Percentiles rank a stretch among this genome's conserved stretches.
These are phyloP conservation scores for Amyelois transitella DNA, from an alignment of 1,140 invertebrate genomes.

Conservation along the genomic window DNA sequence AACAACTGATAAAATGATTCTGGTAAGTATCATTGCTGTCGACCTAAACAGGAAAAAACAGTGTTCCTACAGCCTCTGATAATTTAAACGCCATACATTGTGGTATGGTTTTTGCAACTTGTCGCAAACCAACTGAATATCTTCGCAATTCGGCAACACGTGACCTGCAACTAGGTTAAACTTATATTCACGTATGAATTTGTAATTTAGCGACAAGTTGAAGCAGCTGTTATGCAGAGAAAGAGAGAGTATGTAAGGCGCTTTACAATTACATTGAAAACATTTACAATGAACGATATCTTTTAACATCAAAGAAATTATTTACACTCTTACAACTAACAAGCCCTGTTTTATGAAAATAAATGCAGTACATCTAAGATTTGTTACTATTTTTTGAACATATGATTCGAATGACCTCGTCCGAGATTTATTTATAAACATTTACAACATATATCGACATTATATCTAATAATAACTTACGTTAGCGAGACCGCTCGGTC, in stretches of 20 bases:
- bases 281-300: slow-evolving; percentile 17
- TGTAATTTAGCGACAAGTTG: too few relatives aligned
- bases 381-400: background rate
- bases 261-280: slow-evolving; percentile 12
- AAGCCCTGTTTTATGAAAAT: slow-evolving; percentile 31
- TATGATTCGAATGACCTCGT: background rate
- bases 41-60: too few relatives aligned
- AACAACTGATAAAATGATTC: background rate
- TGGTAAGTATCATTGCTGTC: too few relatives aligned
- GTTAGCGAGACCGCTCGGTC: background rate
- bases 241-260: too few relatives aligned
- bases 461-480: background rate
- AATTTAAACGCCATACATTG: too few relatives aligned
- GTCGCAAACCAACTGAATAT: too few relatives aligned
- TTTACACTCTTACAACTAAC: slow-evolving; percentile 25
- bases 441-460: slow-evolving; percentile 42
- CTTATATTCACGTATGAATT: too few relatives aligned
- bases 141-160: too few relatives aligned
- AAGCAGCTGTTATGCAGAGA: too few relatives aligned
- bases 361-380: slow-evolving; percentile 1
- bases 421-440: slow-evolving; percentile 19
- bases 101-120: too few relatives aligned
- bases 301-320: slow-evolving; percentile 22
- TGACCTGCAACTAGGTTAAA: too few relatives aligned
- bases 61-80: too few relatives aligned